A percentile compares a stretch with the other conserved stretches of the same genome.
These are phyloP conservation scores for Eubasilissa regina DNA, from an alignment of 1,140 invertebrate species.

Conservation along the genomic window DNA sequence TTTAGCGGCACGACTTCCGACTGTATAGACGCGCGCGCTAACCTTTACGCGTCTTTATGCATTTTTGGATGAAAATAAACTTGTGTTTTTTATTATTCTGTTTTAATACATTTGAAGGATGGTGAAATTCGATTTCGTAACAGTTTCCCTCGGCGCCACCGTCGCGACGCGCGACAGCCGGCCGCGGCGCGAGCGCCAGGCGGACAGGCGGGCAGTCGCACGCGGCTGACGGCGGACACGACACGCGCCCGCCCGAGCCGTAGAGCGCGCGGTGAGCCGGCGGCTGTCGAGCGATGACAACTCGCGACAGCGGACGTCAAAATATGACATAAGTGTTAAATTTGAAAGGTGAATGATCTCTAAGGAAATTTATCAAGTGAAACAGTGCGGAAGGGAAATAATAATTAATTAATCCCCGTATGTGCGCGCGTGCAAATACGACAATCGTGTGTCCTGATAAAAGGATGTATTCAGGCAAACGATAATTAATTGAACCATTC, in stretches of 20 bases:
- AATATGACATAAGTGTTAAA: not conserved
- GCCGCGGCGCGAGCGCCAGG: too few relatives aligned
- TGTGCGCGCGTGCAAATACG: too few relatives aligned
- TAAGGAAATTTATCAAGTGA: not conserved
- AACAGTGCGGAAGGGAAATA: not conserved
- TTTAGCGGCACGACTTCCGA: not conserved
- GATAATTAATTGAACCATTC: conserved; percentile 15
- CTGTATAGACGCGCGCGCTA: too few relatives aligned
- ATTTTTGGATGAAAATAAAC: not conserved
- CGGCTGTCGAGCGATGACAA: not conserved
- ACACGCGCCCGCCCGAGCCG: not conserved
- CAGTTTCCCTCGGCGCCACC: not conserved
- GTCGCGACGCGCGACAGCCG: not conserved
- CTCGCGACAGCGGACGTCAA: not conserved
- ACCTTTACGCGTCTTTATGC: too few relatives aligned
- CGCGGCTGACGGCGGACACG: not conserved
- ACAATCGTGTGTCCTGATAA: conserved; percentile 7
- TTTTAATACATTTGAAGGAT: too few relatives aligned
- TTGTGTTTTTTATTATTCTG: not conserved
- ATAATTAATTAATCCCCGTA: too few relatives aligned
- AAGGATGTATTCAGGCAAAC: conserved; percentile 6
- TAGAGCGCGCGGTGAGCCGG: not conserved
- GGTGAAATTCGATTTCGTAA: too few relatives aligned
- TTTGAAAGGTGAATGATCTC: not conserved
- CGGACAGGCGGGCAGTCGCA: not conserved